These are phyloP conservation scores for Mechanitis mazaeus DNA, from an alignment of 2,888 invertebrate species.

Conservation along the genomic window DNA sequence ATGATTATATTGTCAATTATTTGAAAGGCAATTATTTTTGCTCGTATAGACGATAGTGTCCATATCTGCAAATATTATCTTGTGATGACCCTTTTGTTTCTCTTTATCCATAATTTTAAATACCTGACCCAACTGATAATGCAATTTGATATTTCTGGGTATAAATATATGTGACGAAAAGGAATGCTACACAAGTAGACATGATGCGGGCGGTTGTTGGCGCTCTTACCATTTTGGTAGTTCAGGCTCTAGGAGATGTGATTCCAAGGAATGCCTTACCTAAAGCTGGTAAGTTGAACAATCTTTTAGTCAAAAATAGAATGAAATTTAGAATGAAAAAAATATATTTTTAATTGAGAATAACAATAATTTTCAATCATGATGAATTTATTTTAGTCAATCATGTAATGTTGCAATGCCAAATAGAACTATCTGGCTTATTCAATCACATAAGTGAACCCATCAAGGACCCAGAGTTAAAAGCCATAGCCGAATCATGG, in stretches of 20 bases:
- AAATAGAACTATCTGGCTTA: constrained; percentile 61
- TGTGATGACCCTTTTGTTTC: background rate
- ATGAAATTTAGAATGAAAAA: background rate
- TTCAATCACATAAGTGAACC: constrained; percentile 77
- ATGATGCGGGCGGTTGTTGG: background rate
- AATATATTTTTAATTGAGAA: too few species aligned
- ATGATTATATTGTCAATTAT: too few species aligned
- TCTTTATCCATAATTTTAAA: constrained; percentile 6
- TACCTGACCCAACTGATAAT: constrained; percentile 18
- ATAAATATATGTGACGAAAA: constrained; percentile 1
- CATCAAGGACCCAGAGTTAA: constrained; percentile 68
- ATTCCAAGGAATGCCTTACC: background rate
- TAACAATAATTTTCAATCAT: background rate
- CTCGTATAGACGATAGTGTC: background rate
- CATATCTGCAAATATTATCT: background rate
- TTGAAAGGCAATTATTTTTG: too few species aligned
- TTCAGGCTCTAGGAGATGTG: background rate
- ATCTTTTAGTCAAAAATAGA: background rate
- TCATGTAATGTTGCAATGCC: constrained; percentile 58
- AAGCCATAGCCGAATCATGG: constrained; percentile 68
- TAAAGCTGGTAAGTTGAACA: too few species aligned
- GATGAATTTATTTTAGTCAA: constrained; percentile 58
- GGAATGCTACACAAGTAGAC: background rate
- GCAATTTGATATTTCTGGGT: constrained; percentile 21
- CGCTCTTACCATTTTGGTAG: background rate